Conservation (phyloP, 2,113 vertebrate genomes). For the Hippocampus zosterae region DNA sequence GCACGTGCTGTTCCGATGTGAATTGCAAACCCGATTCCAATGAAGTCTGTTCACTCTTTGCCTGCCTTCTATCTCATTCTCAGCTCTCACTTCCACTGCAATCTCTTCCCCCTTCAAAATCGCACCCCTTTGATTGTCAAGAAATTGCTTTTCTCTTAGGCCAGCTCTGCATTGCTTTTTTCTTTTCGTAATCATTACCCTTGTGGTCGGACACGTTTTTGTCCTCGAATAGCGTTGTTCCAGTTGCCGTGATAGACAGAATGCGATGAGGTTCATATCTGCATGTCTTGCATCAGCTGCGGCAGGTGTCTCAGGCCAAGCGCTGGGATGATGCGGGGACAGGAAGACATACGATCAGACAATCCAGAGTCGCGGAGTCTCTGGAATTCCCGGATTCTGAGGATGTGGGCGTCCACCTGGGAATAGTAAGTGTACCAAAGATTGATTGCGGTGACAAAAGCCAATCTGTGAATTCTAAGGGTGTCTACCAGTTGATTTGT, state of each 20-base stretch:
- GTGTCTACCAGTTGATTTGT: neutral
- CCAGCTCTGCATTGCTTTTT: constrained; percentile 8
- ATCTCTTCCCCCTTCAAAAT: constrained; percentile 41
- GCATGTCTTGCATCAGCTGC: constrained; percentile 56
- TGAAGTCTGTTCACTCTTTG: constrained; percentile 26
- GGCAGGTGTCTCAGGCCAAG: constrained; percentile 71
- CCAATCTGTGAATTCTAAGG: neutral
- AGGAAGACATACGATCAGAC: constrained; percentile 55
- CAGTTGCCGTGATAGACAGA: neutral
- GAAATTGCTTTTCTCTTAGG: constrained; percentile 33
- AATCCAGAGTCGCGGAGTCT: constrained; percentile 61
- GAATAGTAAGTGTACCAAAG: constrained; percentile 64
- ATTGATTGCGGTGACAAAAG: neutral
- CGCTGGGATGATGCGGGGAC: constrained; percentile 65
- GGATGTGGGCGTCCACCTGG: constrained; percentile 66
- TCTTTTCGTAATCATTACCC: constrained; percentile 8
- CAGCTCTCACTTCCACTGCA: constrained; percentile 38
- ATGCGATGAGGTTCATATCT: neutral
- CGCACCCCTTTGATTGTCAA: constrained; percentile 37
- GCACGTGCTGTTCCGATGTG: neutral
- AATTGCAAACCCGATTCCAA: neutral
- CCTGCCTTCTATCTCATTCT: constrained; percentile 20
- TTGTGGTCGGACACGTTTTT: constrained; percentile 2
- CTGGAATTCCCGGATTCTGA: constrained; percentile 68
- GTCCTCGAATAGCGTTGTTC: constrained; percentile 4